A percentile compares a stretch with the other conserved stretches of the same genome.
Conservation (phyloP, 2,888 invertebrate species). For the Caenorhabditis panamensis region DNA sequence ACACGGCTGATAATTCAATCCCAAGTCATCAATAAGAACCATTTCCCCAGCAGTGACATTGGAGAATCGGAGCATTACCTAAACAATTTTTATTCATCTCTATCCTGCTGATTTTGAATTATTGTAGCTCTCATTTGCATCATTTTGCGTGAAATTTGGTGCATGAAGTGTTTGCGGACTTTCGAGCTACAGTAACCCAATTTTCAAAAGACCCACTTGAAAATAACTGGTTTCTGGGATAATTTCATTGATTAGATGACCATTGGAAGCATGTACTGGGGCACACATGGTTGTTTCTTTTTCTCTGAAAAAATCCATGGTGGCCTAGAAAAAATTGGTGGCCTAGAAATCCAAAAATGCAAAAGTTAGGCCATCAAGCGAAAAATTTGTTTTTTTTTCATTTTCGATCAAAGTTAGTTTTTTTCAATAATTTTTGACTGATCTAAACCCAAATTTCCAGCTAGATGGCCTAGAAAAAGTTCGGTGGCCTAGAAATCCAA, state of each 20-base stretch:
- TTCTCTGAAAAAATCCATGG: constrained; percentile 54
- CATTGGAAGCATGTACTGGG: constrained; percentile 63
- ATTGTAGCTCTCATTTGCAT: background rate
- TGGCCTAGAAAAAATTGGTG: background rate
- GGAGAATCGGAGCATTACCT: constrained; percentile 70
- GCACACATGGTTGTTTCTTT: constrained; percentile 64
- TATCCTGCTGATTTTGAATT: no score
- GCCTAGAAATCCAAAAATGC: background rate
- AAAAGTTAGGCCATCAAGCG: background rate
- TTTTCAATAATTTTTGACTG: no score
- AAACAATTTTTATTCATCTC: background rate
- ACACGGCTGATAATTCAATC: constrained; percentile 56
- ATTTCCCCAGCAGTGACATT: constrained; percentile 69
- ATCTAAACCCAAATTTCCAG: background rate
- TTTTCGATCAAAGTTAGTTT: no score
- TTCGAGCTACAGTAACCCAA: background rate
- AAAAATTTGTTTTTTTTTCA: background rate
- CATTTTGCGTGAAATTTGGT: background rate
- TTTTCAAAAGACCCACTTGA: constrained; percentile 33
- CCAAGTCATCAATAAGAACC: constrained; percentile 66
- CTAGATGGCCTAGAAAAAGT: background rate
- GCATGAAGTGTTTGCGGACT: background rate
- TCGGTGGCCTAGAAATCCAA: constrained; percentile 1
- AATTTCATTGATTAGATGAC: constrained; percentile 63
- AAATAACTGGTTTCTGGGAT: constrained; percentile 66